These are phyloP conservation scores for Choloepus hoffmanni DNA, from an alignment of 2,113 vertebrate species.

Conservation along the genomic window DNA sequence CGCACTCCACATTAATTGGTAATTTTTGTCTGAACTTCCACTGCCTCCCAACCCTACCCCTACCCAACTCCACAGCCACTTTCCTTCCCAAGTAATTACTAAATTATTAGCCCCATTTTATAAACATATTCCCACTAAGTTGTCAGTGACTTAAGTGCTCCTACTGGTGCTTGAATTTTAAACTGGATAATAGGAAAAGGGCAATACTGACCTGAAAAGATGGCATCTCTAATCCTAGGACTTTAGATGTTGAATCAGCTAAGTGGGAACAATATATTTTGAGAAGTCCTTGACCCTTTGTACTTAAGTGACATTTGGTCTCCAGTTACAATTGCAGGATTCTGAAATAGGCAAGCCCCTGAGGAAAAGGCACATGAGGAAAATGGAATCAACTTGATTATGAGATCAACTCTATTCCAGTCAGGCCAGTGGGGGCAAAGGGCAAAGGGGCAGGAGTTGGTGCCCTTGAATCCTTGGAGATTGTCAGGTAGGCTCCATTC, in stretches of 20 bases:
- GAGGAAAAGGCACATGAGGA: background rate
- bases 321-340: background rate
- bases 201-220: background rate
- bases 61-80: background rate
- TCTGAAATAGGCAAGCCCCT: background rate
- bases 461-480: background rate
- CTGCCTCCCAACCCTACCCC: accelerated
- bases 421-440: background rate
- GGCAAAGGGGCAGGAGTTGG: background rate
- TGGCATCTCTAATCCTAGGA: background rate
- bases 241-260: background rate
- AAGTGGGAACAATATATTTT: background rate
- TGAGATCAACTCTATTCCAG: background rate
- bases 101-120: background rate
- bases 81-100: background rate
- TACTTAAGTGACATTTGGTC: background rate
- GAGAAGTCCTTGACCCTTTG: background rate
- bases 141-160: background rate
- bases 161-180: background rate
- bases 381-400: background rate
- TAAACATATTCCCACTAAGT: background rate
- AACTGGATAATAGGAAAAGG: background rate
- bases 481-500: background rate
- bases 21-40: accelerated
- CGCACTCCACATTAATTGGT: no score